These are phyloP conservation scores for Cyphomyrmex costatus DNA, from an alignment of 1,140 invertebrate genomes.

Conservation along the genomic window DNA sequence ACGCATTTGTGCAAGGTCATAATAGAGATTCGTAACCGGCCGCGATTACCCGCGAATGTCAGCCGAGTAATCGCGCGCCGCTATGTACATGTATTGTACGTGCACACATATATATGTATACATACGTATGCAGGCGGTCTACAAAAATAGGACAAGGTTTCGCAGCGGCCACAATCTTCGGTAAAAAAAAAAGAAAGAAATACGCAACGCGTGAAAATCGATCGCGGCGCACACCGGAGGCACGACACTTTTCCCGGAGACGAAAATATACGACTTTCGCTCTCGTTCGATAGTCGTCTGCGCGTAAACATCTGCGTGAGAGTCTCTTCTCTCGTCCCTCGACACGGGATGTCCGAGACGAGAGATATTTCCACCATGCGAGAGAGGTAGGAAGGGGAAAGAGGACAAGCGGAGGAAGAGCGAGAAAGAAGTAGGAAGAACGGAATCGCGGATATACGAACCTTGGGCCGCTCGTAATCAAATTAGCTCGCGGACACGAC, in stretches of 20 bases:
- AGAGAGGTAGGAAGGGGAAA: too few species aligned
- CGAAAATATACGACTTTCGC: constrained; percentile 42
- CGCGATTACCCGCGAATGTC: constrained; percentile 57
- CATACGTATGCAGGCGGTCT: background rate
- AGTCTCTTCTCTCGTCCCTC: background rate
- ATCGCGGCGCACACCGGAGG: constrained; percentile 7
- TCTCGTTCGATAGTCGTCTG: constrained; percentile 13
- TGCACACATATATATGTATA: too few species aligned
- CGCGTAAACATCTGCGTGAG: constrained; percentile 31
- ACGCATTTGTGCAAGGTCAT: constrained; percentile 41
- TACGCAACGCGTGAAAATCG: constrained; percentile 24
- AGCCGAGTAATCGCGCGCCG: constrained; percentile 31
- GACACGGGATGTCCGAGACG: background rate
- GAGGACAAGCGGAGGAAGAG: background rate
- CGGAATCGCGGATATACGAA: constrained; percentile 29
- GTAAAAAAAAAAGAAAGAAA: background rate
- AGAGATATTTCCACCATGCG: too few species aligned
- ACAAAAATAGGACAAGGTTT: constrained; percentile 64
- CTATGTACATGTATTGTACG: background rate
- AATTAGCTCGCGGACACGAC: constrained; percentile 59
- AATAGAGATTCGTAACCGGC: constrained; percentile 47
- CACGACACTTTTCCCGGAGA: background rate
- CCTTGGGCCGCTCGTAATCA: constrained; percentile 68
- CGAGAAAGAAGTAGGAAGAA: background rate
- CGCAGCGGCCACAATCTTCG: background rate